Evolutionary conservation across 92 coral and sea anemone genomes (phyloP), one percentile per base, ranked within the genome.

Genomic region (Montipora capitata): DNA sequence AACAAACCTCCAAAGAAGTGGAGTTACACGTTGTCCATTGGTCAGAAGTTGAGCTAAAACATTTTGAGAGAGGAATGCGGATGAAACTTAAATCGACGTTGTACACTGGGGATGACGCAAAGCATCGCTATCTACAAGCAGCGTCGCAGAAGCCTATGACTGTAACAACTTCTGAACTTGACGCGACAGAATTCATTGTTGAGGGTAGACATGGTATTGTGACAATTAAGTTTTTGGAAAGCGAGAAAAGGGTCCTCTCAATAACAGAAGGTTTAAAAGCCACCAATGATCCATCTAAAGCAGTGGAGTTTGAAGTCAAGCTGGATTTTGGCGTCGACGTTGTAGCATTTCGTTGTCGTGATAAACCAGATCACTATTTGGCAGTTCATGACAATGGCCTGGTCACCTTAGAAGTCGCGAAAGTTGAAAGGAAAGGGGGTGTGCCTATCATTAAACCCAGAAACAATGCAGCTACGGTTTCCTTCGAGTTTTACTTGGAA

Each of bases 311-410:
- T 72, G 85, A 90, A 72, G 80, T 84, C 15, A 83, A 77, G 77
- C 64, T 90, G 81, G 93, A 90, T 7, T 90, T 84, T 69, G 93
- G 93, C 72, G 81, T 90, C 40, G 93, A 90, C 27, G 79, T 90
- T 39, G 81, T 65, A 43, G 81, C 93, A 8, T 89, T 89, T 69
- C 49, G 67, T 10, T 89, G 52, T 8, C 56, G 67, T 11, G 77
- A 68, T 7, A 40, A 51, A 7, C 40, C 4, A 68, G 66, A 81
- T 16, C 85, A 67, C 80, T 84, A 61, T 88, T 44, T 89, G 15
- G 80, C 89, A 17, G 89, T 89, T 48, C 76, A 89, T 73, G 18
- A 52, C 0, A 14, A 52, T 15, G 51, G 7, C 10, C 12, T 2
- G 15, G 85, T 80, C 48, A 27, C 52, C 65, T 51, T 80, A n/a